A percentile compares a stretch with the other conserved stretches of the same genome.
phyloP scores from a whole-genome alignment of 2,113 vertebrate genomes.

The Cyanocitta stelleri region DNA sequence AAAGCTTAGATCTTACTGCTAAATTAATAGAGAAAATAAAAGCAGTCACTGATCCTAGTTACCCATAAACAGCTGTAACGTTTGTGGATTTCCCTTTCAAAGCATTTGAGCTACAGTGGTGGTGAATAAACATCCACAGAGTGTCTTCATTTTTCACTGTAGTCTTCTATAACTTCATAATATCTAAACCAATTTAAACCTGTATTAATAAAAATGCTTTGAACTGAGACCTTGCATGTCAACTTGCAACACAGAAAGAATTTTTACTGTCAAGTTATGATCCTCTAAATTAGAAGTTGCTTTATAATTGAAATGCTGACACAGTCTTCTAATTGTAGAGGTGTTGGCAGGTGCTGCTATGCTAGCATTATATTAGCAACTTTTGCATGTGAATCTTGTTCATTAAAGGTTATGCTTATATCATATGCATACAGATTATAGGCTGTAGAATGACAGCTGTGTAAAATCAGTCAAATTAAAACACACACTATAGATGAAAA shows the following conservation, averaged over 20 bases:
- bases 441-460: neutral
- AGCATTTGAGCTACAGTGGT: neutral
- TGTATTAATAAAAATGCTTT: constrained; percentile 49
- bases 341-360: constrained; percentile 25
- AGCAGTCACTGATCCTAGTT: neutral
- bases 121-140: neutral
- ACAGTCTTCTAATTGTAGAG: constrained; percentile 46
- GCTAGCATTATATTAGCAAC: constrained; percentile 16
- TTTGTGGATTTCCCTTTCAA: constrained; percentile 42
- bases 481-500: neutral
- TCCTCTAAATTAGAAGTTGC: constrained; percentile 29
- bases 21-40: neutral
- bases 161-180: neutral
- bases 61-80: neutral
- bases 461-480: constrained; percentile 22
- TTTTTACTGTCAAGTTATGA: constrained; percentile 53
- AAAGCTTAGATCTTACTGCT: neutral
- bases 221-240: constrained; percentile 42
- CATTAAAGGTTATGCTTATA: constrained; percentile 46
- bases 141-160: neutral
- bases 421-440: neutral
- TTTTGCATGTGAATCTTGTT: constrained; percentile 5
- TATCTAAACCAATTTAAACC: constrained; percentile 40
- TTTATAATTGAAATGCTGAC: constrained; percentile 55
- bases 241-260: constrained; percentile 20